A percentile compares a stretch with the other conserved stretches of the same genome.
phyloP scores from a whole-genome alignment of 2,797 vertebrate genomes.

The Spinibarbus caldwelli region DNA sequence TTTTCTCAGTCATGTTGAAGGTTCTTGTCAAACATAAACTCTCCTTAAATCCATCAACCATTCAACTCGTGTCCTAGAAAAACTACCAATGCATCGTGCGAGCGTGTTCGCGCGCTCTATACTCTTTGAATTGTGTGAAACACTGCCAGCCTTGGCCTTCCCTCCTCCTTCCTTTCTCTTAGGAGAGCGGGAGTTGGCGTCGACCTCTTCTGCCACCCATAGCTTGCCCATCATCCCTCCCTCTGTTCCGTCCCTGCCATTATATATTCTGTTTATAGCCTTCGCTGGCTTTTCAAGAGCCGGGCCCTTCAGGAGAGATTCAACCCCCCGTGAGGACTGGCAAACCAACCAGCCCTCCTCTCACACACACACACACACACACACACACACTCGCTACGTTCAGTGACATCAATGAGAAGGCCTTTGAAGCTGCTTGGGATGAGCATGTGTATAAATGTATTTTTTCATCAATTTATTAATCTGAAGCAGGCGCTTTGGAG shows the following conservation, averaged over 20 bases:
- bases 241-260: slow-evolving; percentile 73
- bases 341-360: slow-evolving; percentile 76
- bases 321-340: slow-evolving; percentile 80
- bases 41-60: slow-evolving; percentile 8
- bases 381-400: slow-evolving; percentile 69
- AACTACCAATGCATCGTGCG: slow-evolving; percentile 24
- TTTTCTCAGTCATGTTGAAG: neutral
- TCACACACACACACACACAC: slow-evolving; percentile 20
- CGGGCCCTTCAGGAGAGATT: slow-evolving; percentile 80
- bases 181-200: slow-evolving; percentile 78
- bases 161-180: slow-evolving; percentile 73
- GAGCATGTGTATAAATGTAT: slow-evolving; percentile 79
- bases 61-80: slow-evolving; percentile 52
- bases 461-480: slow-evolving; percentile 78
- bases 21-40: slow-evolving; percentile 7
- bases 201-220: slow-evolving; percentile 74
- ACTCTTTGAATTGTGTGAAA: slow-evolving; percentile 72
- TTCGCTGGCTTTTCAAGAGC: slow-evolving; percentile 76
- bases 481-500: slow-evolving; percentile 65
- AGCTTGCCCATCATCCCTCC: slow-evolving; percentile 74
- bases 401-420: slow-evolving; percentile 81
- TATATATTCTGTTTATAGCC: slow-evolving; percentile 86
- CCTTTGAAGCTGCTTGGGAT: slow-evolving; percentile 80
- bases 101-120: slow-evolving; percentile 27
- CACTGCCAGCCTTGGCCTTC: slow-evolving; percentile 78